Conservation (phyloP, 1,140 invertebrate genomes). For the Pantala flavescens region DNA sequence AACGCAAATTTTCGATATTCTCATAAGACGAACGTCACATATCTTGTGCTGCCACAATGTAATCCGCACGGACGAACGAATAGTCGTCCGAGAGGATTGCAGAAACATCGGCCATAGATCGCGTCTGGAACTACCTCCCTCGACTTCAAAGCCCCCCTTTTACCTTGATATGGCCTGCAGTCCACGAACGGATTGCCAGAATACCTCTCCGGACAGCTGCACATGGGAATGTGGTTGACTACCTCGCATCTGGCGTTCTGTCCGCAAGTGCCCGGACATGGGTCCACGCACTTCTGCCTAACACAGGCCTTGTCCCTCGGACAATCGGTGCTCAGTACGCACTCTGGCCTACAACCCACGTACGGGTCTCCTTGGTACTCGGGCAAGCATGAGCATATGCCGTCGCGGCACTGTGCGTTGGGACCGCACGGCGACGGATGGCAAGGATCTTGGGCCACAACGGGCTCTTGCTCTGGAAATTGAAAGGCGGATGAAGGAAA, state of each 20-base stretch:
- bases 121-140: constrained; percentile 29
- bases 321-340: constrained; percentile 52
- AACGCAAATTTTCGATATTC: too few relatives aligned
- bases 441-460: constrained; percentile 45
- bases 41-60: too few relatives aligned
- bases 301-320: constrained; percentile 55
- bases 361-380: constrained; percentile 54
- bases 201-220: constrained; percentile 52
- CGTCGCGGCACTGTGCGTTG: constrained; percentile 55
- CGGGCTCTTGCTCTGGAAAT: constrained; percentile 36
- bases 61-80: too few relatives aligned
- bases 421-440: constrained; percentile 61
- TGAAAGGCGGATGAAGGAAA: not conserved
- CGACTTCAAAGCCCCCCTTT: constrained; percentile 24
- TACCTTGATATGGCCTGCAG: constrained; percentile 46
- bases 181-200: constrained; percentile 58
- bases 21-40: too few relatives aligned
- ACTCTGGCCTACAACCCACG: constrained; percentile 50
- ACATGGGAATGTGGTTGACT: constrained; percentile 60
- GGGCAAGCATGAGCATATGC: constrained; percentile 46
- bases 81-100: too few relatives aligned
- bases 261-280: constrained; percentile 60
- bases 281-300: constrained; percentile 61
- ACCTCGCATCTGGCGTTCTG: constrained; percentile 55
- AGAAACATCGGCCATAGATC: too few relatives aligned